Percentiles rank a stretch among this genome's conserved stretches.
Conservation (phyloP, 2,888 invertebrate species). For the Troilus luridus region DNA sequence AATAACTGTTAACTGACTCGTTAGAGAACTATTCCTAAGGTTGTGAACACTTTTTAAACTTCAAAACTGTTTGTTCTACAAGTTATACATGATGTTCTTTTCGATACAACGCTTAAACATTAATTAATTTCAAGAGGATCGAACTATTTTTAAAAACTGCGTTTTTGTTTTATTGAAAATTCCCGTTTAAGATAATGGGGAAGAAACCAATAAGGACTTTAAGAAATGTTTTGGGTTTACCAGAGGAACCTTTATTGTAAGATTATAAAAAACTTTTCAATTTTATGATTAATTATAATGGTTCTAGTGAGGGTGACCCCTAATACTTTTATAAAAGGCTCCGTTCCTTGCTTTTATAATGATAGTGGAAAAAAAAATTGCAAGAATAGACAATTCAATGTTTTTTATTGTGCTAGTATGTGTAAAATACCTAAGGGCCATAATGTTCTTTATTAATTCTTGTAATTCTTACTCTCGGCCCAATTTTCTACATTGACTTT, state of each 20-base stretch:
- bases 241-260: conserved; percentile 45
- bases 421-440: background rate
- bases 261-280: background rate
- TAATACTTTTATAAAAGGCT: background rate
- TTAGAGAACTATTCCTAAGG: background rate
- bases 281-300: background rate
- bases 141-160: no score
- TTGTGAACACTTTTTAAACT: background rate
- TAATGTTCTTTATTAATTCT: background rate
- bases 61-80: no score
- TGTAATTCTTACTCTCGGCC: background rate
- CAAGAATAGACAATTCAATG: background rate
- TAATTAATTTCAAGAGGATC: no score
- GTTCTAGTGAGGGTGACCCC: background rate
- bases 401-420: background rate
- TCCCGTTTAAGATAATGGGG: background rate
- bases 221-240: conserved; percentile 49
- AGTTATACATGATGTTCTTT: no score
- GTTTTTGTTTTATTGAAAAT: no score
- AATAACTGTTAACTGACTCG: background rate
- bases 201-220: conserved; percentile 12
- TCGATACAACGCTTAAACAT: no score
- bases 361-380: background rate
- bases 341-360: background rate
- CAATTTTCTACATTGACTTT: background rate